These are phyloP conservation scores for Branchinecta sandiegonensis DNA, from an alignment of 2,888 invertebrate species.

Conservation along the genomic window DNA sequence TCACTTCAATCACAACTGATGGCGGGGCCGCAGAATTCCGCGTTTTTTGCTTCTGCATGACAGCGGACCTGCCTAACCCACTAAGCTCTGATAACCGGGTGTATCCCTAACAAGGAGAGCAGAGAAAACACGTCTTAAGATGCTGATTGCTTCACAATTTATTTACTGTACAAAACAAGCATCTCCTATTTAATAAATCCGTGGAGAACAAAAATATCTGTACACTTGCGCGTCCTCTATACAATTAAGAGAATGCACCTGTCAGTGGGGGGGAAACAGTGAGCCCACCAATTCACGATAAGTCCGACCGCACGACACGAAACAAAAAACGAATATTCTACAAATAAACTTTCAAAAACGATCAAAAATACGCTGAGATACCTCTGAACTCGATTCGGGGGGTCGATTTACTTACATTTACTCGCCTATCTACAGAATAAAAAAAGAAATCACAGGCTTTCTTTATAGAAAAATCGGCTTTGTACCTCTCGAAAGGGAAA, in stretches of 20 bases:
- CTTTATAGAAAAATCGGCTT: background rate
- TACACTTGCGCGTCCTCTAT: slow-evolving; percentile 5
- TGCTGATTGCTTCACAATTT: slow-evolving; percentile 17
- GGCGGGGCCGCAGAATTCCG: too few relatives aligned
- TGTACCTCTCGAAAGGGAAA: slow-evolving; percentile 7
- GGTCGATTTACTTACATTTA: background rate
- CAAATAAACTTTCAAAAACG: slow-evolving; percentile 8
- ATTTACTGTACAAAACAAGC: slow-evolving; percentile 27
- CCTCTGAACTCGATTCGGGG: too few relatives aligned
- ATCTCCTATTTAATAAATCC: slow-evolving; percentile 21
- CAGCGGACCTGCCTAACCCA: too few relatives aligned
- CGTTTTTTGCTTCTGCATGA: too few relatives aligned
- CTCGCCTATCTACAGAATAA: slow-evolving; percentile 14
- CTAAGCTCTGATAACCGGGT: too few relatives aligned
- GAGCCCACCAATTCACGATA: slow-evolving; percentile 15
- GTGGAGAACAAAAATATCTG: slow-evolving; percentile 16
- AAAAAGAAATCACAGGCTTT: slow-evolving; percentile 16
- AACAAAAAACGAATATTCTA: slow-evolving; percentile 6
- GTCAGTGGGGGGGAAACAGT: slow-evolving; percentile 5
- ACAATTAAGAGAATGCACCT: slow-evolving; percentile 10
- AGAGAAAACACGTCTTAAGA: too few relatives aligned
- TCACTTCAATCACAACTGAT: too few relatives aligned
- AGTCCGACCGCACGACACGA: slow-evolving; percentile 15
- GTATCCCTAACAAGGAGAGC: too few relatives aligned
- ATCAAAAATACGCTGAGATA: too few relatives aligned